Evolutionary conservation across 2,888 invertebrate species (phyloP).

Genomic region (Eupsilia transversa): DNA sequence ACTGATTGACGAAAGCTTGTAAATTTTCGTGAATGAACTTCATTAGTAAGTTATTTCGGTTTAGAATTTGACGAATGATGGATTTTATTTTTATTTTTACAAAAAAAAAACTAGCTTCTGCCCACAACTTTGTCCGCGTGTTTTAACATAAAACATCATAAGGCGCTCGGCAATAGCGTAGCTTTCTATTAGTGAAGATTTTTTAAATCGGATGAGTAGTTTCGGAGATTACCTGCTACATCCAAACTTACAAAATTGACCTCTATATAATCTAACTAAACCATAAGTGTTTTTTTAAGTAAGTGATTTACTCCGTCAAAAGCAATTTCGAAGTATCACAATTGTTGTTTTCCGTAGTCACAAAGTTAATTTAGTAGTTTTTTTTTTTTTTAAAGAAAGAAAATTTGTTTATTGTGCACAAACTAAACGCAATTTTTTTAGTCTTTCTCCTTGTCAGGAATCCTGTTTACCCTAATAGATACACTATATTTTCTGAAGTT

Average conservation of each 20-base stretch:
- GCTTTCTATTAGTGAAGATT: neutral
- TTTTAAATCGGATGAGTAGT: neutral
- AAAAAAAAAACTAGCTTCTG: neutral
- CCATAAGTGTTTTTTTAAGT: too few species aligned
- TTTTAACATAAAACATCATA: neutral
- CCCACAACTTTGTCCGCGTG: neutral
- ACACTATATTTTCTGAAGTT: neutral
- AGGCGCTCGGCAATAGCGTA: neutral
- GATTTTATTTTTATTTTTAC: slow-evolving; percentile 5
- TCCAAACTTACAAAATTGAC: neutral
- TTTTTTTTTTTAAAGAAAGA: too few species aligned
- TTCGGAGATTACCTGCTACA: neutral
- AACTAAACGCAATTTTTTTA: too few species aligned
- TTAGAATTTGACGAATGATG: slow-evolving; percentile 8
- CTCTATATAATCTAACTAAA: too few species aligned
- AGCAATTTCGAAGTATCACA: neutral
- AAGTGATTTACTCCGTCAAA: neutral
- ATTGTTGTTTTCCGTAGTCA: neutral
- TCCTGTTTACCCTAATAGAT: neutral
- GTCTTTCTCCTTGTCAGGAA: neutral
- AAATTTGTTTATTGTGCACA: too few species aligned
- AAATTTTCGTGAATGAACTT: slow-evolving; percentile 42
- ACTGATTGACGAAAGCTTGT: slow-evolving; percentile 51
- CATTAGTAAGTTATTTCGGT: slow-evolving; percentile 29
- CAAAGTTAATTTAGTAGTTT: neutral